Base-by-base conservation (phyloP, 2,797 vertebrate species). In the Enteromius mattozi region DNA sequence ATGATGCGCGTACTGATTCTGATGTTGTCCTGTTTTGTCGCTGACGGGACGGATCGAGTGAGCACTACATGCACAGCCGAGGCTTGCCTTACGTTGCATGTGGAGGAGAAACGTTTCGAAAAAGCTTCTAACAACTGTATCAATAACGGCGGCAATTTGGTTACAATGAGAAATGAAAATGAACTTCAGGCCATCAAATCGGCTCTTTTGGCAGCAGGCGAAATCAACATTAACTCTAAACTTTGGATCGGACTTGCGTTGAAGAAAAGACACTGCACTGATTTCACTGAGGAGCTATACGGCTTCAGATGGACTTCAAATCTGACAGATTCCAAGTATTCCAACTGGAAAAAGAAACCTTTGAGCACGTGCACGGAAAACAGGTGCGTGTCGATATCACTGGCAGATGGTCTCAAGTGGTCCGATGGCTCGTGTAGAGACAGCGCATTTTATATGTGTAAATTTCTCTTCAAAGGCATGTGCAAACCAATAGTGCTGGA, bases 211-310 rank as follows among this genome's bases (percentile, higher is more conserved):
- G 71, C 76, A 10, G 51, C 85, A 13, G 51, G 49, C 30, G 90
- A 92, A 33, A 7, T 16, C 80, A 76, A 85, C 1, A 81, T 68
- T 30, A 78, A 83, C 24, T 61, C 75, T 0, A 82, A 79, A 45
- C 72, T 95, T 42, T 95, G 94, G 93, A 94, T 96, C 19, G 95
- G 94, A 80, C 80, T 96, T 30, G 92, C 88, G 79, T 88, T 92
- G 37, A 69, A 68, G 21, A 90, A 69, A 56, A 87, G 80, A 0
- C 42, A 86, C 24, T 96, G 95, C 16, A 85, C 91, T 6, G 13
- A 80, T 3, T 0, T 51, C 1, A 42, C 54, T 1, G 40, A 75
- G 35, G 16, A 54, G 6, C 90, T 95, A 14, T 86, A 35, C 72
- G 95, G 95, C 4, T 96, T 95, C 82, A 90, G 87, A 65, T 96